Base-by-base conservation (phyloP, 2,797 vertebrate genomes). In the Pangasius macronema region DNA sequence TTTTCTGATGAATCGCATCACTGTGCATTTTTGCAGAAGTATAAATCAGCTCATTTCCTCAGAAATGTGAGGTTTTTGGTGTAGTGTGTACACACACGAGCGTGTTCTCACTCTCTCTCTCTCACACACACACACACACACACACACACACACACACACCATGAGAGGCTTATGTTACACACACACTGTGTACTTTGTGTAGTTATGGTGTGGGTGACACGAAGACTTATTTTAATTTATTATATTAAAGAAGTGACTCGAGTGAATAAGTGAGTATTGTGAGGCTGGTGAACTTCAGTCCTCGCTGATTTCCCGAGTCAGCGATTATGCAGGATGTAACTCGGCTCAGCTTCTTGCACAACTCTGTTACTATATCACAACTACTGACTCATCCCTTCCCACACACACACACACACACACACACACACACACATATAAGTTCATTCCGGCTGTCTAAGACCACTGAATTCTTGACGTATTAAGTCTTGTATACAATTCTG, bases 311-410 rank as follows among this genome's bases (percentile, higher is more conserved):
- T 18, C 30, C 24, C 76, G 72, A 90, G 73, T 90, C 85, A 90
- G 88, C 86, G 84, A 33, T 87, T 5, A 61, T 59, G 16, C 85
- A 88, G 89, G 87, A 91, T 86, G 83, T 81, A 84, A 53, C 22
- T 33, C 68, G 49, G 61, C n/a, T 33, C 63, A 46, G 72, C 33
- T 49, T 53, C 53, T 86, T 73, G 39, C 67, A 51, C 67, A 86
- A 63, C 55, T 30, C 3, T 30, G 46, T 14, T 5, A 24, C 18
- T 20, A 39, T 68, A 51, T 79, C n/a, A 82, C 51, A 67, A 7
- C 80, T 83, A 86, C 27, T 86, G 79, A 75, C 55, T 73, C 67
- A 80, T 46, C 22, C 13, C 49, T 36, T 36, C 49, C 3, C 73
- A 51, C 70, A 18, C 73, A 30, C 13, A 76, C 73, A 76, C 27